Evolutionary conservation across 2,797 vertebrate species (phyloP).

Genomic region (Eulemur rubriventer): DNA sequence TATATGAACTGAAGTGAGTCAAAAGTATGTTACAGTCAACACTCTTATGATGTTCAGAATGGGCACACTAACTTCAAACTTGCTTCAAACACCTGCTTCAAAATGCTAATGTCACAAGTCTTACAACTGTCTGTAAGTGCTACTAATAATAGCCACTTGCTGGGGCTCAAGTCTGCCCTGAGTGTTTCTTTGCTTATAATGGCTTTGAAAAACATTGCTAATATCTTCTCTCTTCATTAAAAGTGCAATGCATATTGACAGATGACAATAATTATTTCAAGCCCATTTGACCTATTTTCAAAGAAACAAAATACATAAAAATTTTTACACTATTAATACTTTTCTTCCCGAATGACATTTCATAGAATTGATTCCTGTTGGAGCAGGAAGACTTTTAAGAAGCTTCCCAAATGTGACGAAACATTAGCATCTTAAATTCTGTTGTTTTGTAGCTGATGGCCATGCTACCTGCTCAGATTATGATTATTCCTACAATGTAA

Average conservation of each 20-base stretch:
- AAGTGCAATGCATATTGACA: background rate
- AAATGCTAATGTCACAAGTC: background rate
- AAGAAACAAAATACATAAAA: background rate
- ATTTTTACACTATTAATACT: background rate
- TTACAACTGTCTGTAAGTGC: background rate
- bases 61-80: background rate
- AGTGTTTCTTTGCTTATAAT: background rate
- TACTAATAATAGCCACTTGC: background rate
- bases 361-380: background rate
- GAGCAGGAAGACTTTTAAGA: background rate
- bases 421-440: background rate
- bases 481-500: background rate
- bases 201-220: background rate
- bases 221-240: constrained; percentile 1
- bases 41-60: background rate
- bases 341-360: constrained; percentile 11
- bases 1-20: background rate
- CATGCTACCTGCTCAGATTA: background rate
- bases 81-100: background rate
- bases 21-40: background rate
- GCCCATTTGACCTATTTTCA: background rate
- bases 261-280: background rate
- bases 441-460: background rate
- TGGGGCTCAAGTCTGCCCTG: background rate
- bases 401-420: background rate